These are phyloP conservation scores for Castor canadensis DNA, from an alignment of 2,113 vertebrate species.

Conservation along the genomic window DNA sequence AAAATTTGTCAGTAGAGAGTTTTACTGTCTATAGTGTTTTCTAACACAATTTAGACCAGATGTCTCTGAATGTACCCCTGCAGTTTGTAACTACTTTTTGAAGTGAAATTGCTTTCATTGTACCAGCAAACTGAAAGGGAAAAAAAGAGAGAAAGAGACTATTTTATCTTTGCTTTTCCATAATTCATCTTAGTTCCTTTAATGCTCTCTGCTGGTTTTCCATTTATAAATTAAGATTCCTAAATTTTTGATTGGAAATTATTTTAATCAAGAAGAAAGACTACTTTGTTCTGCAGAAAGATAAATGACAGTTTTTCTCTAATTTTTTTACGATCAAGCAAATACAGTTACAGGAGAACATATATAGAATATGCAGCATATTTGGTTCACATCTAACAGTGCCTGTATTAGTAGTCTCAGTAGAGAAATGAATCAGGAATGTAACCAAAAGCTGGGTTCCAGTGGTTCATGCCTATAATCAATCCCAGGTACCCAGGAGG, in stretches of 20 bases:
- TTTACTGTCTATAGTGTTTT: no score
- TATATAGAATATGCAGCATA: neutral
- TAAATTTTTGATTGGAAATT: conserved; percentile 17
- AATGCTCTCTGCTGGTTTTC: neutral
- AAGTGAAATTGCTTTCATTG: conserved; percentile 1
- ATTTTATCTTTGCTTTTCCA: neutral
- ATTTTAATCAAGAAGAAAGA: neutral
- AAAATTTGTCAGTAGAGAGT: neutral
- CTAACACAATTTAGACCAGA: neutral
- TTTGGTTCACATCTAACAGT: neutral
- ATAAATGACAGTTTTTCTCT: conserved; percentile 13
- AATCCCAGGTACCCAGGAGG: no score
- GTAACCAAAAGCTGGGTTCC: neutral
- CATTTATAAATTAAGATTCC: conserved; percentile 20
- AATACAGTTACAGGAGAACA: conserved; percentile 1
- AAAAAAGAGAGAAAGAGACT: neutral
- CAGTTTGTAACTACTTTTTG: neutral
- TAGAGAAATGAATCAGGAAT: neutral
- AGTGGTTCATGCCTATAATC: no score
- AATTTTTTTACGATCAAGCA: neutral
- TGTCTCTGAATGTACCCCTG: neutral
- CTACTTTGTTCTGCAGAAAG: neutral
- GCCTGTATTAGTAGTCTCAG: neutral
- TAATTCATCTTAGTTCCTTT: neutral
- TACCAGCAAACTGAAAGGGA: neutral